Conservation (phyloP, 2,888 invertebrate genomes). For the Pedicia rivosa region DNA sequence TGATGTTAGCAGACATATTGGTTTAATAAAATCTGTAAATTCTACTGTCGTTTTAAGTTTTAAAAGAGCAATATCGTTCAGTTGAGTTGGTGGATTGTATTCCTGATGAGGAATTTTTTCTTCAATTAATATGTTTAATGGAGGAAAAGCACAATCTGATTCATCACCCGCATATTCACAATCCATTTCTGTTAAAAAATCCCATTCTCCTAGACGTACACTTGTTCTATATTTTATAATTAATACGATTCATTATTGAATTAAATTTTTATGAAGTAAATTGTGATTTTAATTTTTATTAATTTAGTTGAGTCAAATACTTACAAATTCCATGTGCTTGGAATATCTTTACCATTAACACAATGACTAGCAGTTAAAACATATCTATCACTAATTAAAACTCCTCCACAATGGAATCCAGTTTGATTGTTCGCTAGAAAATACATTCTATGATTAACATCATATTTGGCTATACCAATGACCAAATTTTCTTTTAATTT, state of each 20-base stretch:
- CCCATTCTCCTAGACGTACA: constrained; percentile 29
- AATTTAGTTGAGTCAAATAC: background rate
- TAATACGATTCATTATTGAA: no score
- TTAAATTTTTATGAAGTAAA: background rate
- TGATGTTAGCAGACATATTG: constrained; percentile 21
- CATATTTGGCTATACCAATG: no score
- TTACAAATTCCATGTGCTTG: constrained; percentile 5
- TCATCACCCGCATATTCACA: background rate
- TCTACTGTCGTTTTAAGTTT: constrained; percentile 37
- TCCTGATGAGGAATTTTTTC: constrained; percentile 45
- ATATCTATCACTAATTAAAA: constrained; percentile 9
- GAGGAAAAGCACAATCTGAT: constrained; percentile 29
- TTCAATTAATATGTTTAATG: constrained; percentile 43
- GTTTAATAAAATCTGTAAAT: constrained; percentile 30
- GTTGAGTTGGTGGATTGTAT: constrained; percentile 44
- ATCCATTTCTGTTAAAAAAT: constrained; percentile 41
- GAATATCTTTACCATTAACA: constrained; percentile 34
- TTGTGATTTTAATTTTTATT: no score
- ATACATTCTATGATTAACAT: no score
- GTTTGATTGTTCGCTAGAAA: constrained; percentile 33
- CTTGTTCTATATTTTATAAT: background rate
- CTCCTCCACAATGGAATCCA: constrained; percentile 43
- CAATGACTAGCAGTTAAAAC: constrained; percentile 25
- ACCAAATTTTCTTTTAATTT: no score
- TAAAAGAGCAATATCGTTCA: constrained; percentile 56